These are phyloP conservation scores for Montipora efflorescens DNA, from an alignment of 64 coral and sea anemone genomes.

Conservation along the genomic window DNA sequence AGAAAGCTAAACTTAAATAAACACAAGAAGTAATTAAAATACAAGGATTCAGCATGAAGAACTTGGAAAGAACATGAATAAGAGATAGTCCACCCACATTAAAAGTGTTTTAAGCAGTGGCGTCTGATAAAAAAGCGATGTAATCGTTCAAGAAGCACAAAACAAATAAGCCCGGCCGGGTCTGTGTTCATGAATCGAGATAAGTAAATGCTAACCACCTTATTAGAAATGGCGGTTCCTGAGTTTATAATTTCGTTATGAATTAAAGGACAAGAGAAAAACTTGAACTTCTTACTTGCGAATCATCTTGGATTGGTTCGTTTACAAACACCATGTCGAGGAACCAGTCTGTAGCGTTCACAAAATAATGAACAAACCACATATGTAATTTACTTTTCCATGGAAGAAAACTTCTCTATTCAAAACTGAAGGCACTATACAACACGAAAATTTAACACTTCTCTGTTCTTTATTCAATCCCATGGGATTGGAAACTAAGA, in stretches of 20 bases:
- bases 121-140: too few relatives aligned
- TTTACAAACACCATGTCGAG: not conserved
- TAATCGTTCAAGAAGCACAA: too few relatives aligned
- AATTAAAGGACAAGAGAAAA: not conserved
- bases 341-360: not conserved
- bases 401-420: not conserved
- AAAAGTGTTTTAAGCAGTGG: too few relatives aligned
- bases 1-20: too few relatives aligned
- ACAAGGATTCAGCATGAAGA: too few relatives aligned
- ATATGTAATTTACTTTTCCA: not conserved
- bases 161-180: too few relatives aligned
- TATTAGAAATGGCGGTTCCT: too few relatives aligned
- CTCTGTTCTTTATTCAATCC: conserved; percentile 10
- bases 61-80: too few relatives aligned
- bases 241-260: not conserved
- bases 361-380: not conserved
- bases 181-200: too few relatives aligned
- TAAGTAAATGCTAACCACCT: not conserved
- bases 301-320: not conserved
- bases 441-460: not conserved
- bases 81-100: too few relatives aligned
- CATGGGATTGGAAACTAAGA: conserved; percentile 29
- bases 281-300: not conserved
- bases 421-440: not conserved
- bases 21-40: too few relatives aligned